These are phyloP conservation scores for Nymphicus hollandicus DNA, from an alignment of 2,113 vertebrate species.

Conservation along the genomic window DNA sequence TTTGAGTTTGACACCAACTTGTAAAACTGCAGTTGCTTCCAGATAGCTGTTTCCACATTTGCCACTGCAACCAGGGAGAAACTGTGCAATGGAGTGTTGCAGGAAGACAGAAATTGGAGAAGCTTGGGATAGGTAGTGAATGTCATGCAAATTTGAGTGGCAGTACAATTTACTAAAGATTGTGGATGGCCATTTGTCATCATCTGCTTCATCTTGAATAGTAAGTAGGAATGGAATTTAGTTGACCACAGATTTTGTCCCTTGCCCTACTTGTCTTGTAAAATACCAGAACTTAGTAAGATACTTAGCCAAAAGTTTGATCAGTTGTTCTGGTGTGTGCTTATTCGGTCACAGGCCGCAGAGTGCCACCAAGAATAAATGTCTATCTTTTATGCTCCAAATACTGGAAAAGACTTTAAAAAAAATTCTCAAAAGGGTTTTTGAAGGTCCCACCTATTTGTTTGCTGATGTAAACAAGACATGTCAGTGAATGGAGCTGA, in stretches of 20 bases:
- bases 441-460: background rate
- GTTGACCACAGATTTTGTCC: background rate
- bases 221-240: background rate
- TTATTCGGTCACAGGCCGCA: background rate
- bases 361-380: background rate
- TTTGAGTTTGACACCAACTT: background rate
- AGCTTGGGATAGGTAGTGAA: background rate
- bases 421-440: background rate
- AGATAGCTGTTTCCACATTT: background rate
- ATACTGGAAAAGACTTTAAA: background rate
- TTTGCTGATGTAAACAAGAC: background rate
- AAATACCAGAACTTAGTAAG: background rate
- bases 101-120: background rate
- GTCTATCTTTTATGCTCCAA: background rate
- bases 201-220: background rate
- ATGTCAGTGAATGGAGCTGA: background rate
- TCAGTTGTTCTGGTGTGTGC: background rate
- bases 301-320: background rate
- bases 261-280: background rate
- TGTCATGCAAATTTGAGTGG: background rate
- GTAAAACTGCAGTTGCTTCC: background rate
- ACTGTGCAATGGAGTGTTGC: background rate
- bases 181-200: background rate
- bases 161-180: background rate
- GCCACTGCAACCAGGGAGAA: background rate